Percentiles rank a stretch among this genome's conserved stretches.
Conservation (phyloP, 1,140 invertebrate genomes). For the Riptortus pedestris region DNA sequence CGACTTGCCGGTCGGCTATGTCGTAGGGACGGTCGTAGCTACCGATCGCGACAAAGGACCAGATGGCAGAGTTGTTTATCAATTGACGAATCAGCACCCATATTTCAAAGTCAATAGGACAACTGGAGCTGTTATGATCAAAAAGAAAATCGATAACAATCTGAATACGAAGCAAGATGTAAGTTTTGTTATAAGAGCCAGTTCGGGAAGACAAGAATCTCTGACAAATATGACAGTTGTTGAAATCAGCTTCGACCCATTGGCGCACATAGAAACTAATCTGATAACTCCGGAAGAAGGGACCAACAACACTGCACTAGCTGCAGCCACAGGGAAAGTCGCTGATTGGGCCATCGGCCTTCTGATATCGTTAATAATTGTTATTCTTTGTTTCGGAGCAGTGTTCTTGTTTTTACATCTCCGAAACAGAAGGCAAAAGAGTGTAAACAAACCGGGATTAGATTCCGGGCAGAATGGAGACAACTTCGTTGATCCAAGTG, state of each 20-base stretch:
- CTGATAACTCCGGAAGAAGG: constrained; percentile 42
- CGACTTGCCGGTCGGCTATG: constrained; percentile 54
- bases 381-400: constrained; percentile 68
- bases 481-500: constrained; percentile 70
- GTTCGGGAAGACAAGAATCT: constrained; percentile 76
- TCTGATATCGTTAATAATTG: constrained; percentile 65
- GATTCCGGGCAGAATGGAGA: constrained; percentile 48
- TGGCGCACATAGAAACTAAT: constrained; percentile 47
- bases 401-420: constrained; percentile 74
- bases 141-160: constrained; percentile 54
- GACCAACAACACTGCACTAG: constrained; percentile 40
- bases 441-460: constrained; percentile 63
- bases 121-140: constrained; percentile 73
- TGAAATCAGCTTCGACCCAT: constrained; percentile 67
- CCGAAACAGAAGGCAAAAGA: constrained; percentile 67
- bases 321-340: constrained; percentile 51
- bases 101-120: constrained; percentile 87
- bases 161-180: constrained; percentile 56
- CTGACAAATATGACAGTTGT: constrained; percentile 74
- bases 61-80: constrained; percentile 84
- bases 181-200: constrained; percentile 71
- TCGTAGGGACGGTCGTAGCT: constrained; percentile 77
- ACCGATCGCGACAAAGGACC: constrained; percentile 82
- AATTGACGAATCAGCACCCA: constrained; percentile 66
- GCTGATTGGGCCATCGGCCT: constrained; percentile 80